A percentile compares a stretch with the other conserved stretches of the same genome.
Evolutionary conservation across 2,797 vertebrate species (phyloP).

Genomic region (Eulemur coronatus): DNA sequence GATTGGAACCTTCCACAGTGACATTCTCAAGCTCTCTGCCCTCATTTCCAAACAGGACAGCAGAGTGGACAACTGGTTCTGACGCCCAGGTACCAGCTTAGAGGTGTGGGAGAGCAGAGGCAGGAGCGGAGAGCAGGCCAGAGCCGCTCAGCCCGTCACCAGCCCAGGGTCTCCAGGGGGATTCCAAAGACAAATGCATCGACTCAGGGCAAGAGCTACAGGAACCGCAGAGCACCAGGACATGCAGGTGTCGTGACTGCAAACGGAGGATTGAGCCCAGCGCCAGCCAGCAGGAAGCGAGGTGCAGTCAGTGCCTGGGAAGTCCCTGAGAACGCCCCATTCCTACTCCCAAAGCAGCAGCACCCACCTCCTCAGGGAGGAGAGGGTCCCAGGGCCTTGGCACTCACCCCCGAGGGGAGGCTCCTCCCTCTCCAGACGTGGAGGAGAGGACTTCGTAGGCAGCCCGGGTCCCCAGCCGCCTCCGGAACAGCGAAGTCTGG

Average conservation of each 20-base stretch:
- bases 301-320: accelerated
- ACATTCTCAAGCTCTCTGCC: neutral
- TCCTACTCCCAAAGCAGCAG: neutral
- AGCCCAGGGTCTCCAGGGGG: neutral
- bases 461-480: slow-evolving; percentile 92
- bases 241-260: accelerated
- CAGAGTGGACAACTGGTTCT: accelerated
- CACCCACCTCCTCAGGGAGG: accelerated
- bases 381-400: accelerated
- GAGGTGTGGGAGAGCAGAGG: too few species aligned
- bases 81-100: neutral
- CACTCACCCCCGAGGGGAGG: slow-evolving; percentile 75
- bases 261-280: neutral
- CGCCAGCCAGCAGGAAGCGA: accelerated
- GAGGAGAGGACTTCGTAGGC: slow-evolving; percentile 93
- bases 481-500: slow-evolving; percentile 93
- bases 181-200: accelerated
- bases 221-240: neutral
- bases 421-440: slow-evolving; percentile 53
- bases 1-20: neutral
- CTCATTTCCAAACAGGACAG: too few species aligned
- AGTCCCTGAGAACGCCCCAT: neutral
- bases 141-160: accelerated
- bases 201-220: accelerated
- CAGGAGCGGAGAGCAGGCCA: neutral